Percentiles rank a stretch among this genome's conserved stretches.
phyloP scores from a whole-genome alignment of 2,797 vertebrate species.

The Pelobates cultripes region DNA sequence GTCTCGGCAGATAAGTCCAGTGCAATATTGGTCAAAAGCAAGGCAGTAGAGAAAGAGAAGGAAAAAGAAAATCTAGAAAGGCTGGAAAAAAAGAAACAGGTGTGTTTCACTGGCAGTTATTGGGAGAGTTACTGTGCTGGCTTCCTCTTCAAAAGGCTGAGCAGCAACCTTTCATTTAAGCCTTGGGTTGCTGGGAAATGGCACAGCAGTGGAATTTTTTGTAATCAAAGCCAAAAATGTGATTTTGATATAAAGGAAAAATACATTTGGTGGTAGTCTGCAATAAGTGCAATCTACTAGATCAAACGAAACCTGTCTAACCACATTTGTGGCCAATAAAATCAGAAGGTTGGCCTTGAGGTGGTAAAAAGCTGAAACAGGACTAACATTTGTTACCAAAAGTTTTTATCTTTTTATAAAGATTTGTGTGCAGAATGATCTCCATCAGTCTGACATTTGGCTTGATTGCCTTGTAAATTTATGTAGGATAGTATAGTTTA shows the following conservation, averaged over 20 bases:
- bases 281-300: neutral
- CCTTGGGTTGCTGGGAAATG: neutral
- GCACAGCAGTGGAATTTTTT: neutral
- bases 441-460: no score
- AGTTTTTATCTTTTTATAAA: no score
- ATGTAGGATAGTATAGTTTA: no score
- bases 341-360: neutral
- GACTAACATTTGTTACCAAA: no score
- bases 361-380: no score
- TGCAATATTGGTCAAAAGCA: conserved; percentile 85
- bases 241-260: conserved; percentile 17
- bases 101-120: conserved; percentile 58
- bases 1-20: conserved; percentile 69
- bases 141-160: neutral
- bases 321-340: conserved; percentile 15
- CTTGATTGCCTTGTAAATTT: no score
- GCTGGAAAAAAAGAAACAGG: conserved; percentile 81
- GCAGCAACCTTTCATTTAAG: neutral
- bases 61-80: conserved; percentile 74
- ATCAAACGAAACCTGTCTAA: neutral
- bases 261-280: conserved; percentile 7
- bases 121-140: neutral
- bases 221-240: neutral
- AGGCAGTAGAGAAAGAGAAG: conserved; percentile 80
- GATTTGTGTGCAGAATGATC: no score